Conservation (phyloP, 2,113 vertebrate species). For the Clinocottus analis region DNA sequence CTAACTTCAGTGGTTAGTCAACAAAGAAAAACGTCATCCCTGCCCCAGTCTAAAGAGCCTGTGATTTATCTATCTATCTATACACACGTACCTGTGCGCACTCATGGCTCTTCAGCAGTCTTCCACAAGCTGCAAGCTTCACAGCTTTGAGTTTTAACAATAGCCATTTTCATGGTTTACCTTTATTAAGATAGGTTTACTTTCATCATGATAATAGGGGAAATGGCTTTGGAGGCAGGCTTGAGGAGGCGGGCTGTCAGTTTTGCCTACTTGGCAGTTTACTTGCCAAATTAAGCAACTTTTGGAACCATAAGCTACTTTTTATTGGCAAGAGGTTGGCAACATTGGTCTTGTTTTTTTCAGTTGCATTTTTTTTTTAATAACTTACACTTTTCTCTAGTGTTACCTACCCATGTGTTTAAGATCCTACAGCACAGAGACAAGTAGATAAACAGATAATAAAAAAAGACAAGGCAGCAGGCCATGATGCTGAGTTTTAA, state of each 20-base stretch:
- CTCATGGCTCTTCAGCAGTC: no score
- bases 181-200: not conserved
- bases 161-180: no score
- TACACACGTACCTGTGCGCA: no score
- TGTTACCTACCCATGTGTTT: not conserved
- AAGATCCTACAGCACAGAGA: constrained; percentile 2
- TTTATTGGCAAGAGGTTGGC: not conserved
- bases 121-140: no score
- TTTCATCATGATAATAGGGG: not conserved
- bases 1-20: not conserved
- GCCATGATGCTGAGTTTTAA: constrained; percentile 12
- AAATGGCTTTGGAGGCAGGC: not conserved
- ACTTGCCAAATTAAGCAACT: not conserved
- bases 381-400: not conserved
- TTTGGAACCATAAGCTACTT: not conserved
- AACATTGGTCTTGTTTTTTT: not conserved
- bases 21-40: not conserved
- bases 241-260: not conserved
- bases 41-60: not conserved
- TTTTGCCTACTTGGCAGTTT: not conserved
- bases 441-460: not conserved
- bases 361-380: not conserved
- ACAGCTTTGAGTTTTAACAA: no score
- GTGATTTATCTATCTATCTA: not conserved
- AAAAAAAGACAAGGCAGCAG: not conserved